A percentile compares a stretch with the other conserved stretches of the same genome.
Conservation (phyloP, 2,113 vertebrate genomes). For the Platichthys stellatus region DNA sequence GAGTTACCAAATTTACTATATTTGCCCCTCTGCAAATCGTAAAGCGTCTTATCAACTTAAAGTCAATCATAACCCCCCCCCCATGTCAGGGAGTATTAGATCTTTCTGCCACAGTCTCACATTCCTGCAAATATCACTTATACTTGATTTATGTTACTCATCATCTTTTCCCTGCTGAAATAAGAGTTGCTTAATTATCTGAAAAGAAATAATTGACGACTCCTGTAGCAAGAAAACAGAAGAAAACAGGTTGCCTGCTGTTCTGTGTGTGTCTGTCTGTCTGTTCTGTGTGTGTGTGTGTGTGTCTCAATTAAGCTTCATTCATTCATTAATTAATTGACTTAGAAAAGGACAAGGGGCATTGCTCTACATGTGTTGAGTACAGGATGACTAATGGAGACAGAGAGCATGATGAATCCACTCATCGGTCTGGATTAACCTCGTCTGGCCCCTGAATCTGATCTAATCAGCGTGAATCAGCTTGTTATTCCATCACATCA, state of each 20-base stretch:
- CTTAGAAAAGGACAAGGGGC: conserved; percentile 7
- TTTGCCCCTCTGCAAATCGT: not conserved
- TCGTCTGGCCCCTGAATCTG: conserved; percentile 21
- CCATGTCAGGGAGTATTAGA: not conserved
- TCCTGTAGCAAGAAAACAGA: not conserved
- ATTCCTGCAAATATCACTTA: not conserved
- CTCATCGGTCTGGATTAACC: conserved; percentile 58
- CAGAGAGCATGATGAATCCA: conserved; percentile 37
- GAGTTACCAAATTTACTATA: conserved; percentile 18
- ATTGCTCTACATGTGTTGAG: conserved; percentile 30
- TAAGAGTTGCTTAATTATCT: not conserved
- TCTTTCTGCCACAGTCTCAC: not conserved
- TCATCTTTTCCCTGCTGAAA: not conserved
- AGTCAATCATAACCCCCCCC: not conserved
- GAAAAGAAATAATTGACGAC: not conserved
- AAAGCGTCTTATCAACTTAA: not conserved
- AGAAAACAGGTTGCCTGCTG: not conserved
- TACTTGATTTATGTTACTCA: not conserved
- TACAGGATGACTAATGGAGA: conserved; percentile 58
- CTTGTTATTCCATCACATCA: conserved; percentile 10
- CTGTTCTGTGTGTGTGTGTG: too few relatives aligned
- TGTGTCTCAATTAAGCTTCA: not conserved
- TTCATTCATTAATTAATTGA: conserved; percentile 39
- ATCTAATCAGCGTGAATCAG: conserved; percentile 47
- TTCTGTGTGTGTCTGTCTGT: not conserved